These are phyloP conservation scores for Atta cephalotes DNA, from an alignment of 1,140 invertebrate genomes.

Conservation along the genomic window DNA sequence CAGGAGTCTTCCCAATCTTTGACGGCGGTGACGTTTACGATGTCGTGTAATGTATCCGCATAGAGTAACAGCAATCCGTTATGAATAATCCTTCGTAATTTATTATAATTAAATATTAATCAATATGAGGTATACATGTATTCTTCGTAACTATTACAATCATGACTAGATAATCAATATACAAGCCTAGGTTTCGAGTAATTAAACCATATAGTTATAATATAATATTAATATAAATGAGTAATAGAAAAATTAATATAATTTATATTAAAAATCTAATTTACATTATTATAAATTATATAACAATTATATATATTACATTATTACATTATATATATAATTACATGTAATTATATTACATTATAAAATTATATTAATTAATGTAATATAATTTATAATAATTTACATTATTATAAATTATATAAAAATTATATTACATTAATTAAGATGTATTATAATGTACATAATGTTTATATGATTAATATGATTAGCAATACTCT, in stretches of 20 bases:
- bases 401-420: too few relatives aligned
- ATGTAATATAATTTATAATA: too few relatives aligned
- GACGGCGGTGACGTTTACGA: conserved; percentile 84
- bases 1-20: conserved; percentile 84
- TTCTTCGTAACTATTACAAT: neutral
- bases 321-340: neutral
- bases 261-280: too few relatives aligned
- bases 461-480: neutral
- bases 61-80: conserved; percentile 86
- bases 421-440: neutral
- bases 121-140: neutral
- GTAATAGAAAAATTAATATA: neutral
- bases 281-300: too few relatives aligned
- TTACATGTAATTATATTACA: neutral
- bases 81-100: conserved; percentile 83
- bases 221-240: neutral
- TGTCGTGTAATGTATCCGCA: conserved; percentile 85
- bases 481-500: neutral
- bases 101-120: conserved; percentile 26
- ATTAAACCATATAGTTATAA: neutral
- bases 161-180: neutral
- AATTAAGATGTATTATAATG: neutral
- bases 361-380: too few relatives aligned
- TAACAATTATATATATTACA: too few relatives aligned
- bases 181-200: too few relatives aligned